These are phyloP conservation scores for Cynopterus brachyotis DNA, from an alignment of 2,113 vertebrate species.

Conservation along the genomic window DNA sequence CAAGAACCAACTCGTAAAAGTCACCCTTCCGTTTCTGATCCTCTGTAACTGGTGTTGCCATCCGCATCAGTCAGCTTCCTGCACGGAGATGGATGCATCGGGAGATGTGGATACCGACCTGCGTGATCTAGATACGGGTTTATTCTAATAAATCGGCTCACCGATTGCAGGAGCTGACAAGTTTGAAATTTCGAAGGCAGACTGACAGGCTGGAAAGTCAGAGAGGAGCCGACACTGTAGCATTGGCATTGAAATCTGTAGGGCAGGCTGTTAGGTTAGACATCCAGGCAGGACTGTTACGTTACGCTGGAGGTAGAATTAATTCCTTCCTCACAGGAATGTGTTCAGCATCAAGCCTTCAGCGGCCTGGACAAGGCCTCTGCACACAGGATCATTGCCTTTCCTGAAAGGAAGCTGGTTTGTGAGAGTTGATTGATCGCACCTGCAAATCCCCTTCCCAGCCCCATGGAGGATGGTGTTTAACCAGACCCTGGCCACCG, in stretches of 20 bases:
- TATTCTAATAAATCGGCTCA: too few species aligned
- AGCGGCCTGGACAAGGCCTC: background rate
- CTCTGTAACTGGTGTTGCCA: background rate
- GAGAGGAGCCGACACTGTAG: background rate
- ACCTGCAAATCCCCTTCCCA: background rate
- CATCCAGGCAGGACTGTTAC: background rate
- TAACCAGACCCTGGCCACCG: background rate
- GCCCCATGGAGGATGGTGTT: background rate
- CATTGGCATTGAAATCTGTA: background rate
- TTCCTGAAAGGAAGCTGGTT: background rate
- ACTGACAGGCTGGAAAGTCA: background rate
- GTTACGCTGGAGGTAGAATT: background rate
- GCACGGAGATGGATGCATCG: background rate
- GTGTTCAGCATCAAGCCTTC: background rate
- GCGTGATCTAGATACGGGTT: too few species aligned
- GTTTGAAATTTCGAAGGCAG: background rate
- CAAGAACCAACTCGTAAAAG: background rate
- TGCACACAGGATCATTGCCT: background rate
- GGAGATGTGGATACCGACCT: background rate
- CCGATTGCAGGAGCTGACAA: background rate
- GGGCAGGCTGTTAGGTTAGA: background rate
- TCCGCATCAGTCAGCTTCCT: background rate
- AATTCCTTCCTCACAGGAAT: background rate
- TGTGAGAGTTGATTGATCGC: background rate
- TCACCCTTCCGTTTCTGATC: background rate